Conservation (phyloP, 2,797 vertebrate species). For the Cryptoprocta ferox region DNA sequence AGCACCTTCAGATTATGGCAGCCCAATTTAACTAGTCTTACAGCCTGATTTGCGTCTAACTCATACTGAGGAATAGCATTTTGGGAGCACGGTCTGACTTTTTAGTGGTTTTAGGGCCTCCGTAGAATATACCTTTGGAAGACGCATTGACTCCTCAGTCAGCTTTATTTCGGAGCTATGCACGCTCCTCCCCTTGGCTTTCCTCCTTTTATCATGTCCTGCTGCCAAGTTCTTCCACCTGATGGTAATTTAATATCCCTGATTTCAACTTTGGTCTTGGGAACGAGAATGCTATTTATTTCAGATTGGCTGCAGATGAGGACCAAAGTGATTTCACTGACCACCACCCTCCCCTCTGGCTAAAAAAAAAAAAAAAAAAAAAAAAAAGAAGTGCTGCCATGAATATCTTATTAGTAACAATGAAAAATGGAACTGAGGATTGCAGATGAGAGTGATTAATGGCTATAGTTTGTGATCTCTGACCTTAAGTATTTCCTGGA, state of each 20-base stretch:
- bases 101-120: background rate
- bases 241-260: background rate
- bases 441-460: background rate
- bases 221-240: background rate
- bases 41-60: background rate
- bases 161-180: background rate
- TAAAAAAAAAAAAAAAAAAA: background rate
- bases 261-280: background rate
- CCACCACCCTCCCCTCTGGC: background rate
- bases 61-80: background rate
- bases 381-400: background rate
- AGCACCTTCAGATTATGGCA: background rate
- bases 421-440: background rate
- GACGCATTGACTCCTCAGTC: background rate
- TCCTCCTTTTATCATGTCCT: background rate
- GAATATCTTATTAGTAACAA: background rate
- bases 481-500: background rate
- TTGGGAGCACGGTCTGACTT: background rate
- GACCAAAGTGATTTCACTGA: background rate
- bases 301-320: background rate
- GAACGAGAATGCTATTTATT: background rate
- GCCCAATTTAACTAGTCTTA: background rate
- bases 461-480: background rate
- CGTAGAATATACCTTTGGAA: background rate
- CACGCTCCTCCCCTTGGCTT: fast-evolving